Base-by-base conservation (phyloP, 2,113 vertebrate genomes). In the Arenaria interpres region DNA sequence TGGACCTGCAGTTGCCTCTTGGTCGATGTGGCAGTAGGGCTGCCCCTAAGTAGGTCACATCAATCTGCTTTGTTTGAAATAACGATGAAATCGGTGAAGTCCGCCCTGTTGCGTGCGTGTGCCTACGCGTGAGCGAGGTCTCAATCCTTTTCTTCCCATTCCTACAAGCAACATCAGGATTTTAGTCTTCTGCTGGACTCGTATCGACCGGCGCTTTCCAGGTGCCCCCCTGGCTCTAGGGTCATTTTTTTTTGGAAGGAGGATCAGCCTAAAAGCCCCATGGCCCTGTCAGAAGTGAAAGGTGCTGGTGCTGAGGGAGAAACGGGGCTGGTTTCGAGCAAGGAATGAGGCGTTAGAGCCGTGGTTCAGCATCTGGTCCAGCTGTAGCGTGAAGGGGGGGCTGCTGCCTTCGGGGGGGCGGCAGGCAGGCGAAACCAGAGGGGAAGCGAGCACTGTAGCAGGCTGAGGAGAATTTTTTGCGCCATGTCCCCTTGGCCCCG, bases 151-250 rank as follows among this genome's bases (percentile, higher is more conserved):
- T 54, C 78, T 62, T 46, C 39, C 93, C 54, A 2, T 45, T 32
- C 54, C 76, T 51, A 14, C 12, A 15, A 35, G 13, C 64, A 46
- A 1, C 37, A 27, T 3, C 62, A 56, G 82, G 88, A 68, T 59
- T 80, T 50, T 27, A 5, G 72, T n/a, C 48, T 63, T 37, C 45
- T 88, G 82, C 90, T 73, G 78, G 71, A 16, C 63, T 86, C 4
- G 0, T 30, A 37, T 56, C 1, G 2, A 21, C 54, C 43, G 14
- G 85, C 4, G 0, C 1, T 3, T 37, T n/a, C n/a, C 2, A 12
- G 25, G 27, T 64, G 33, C 45, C 20, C 5, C 63, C 39, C 46
- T 66, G 94, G 56, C 37, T 68, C 14, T 45, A 17, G 63, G 68
- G 25, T 46, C 11, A 54, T 30, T 23, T 60, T 33, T 33, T 72